Evolutionary conservation across 2,113 vertebrate genomes (phyloP).

Genomic region (Gila orcuttii): DNA sequence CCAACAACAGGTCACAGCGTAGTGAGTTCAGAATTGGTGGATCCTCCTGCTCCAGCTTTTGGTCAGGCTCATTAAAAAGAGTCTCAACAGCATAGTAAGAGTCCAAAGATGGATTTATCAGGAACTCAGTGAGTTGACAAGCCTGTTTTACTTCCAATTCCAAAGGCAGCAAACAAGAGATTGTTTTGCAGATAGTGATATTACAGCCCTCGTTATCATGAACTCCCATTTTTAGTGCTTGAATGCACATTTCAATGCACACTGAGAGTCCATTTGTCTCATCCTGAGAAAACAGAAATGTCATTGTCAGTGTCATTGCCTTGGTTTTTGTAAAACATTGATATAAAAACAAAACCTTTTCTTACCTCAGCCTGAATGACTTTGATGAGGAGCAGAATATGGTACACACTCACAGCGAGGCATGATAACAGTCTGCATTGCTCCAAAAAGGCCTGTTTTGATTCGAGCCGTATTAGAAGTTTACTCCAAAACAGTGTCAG

Average conservation of each 20-base stretch:
- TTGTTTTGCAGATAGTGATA: conserved; percentile 98
- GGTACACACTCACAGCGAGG: conserved; percentile 96
- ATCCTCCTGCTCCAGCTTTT: conserved; percentile 96
- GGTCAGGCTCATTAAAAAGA: conserved; percentile 97
- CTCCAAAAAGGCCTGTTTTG: conserved; percentile 90
- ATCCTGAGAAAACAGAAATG: conserved; percentile 76
- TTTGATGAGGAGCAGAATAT: conserved; percentile 99
- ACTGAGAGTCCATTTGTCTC: conserved; percentile 94
- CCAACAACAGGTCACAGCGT: conserved; percentile 95
- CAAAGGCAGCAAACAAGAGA: conserved; percentile 95
- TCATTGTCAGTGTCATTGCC: background rate
- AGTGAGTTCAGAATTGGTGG: conserved; percentile 97
- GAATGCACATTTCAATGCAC: conserved; percentile 96
- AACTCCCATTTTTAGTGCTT: conserved; percentile 93
- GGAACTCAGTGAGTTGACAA: conserved; percentile 98
- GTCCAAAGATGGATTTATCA: conserved; percentile 95
- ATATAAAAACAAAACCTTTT: background rate
- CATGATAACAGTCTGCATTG: conserved; percentile 93
- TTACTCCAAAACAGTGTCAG: conserved; percentile 99
- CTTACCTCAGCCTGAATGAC: conserved; percentile 99
- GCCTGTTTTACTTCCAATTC: conserved; percentile 98
- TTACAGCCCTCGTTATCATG: conserved; percentile 89
- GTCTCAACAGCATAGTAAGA: conserved; percentile 98
- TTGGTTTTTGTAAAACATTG: background rate
- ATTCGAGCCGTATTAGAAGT: conserved; percentile 92